Conservation (phyloP, 2,888 invertebrate species). For the Drosophila diplacantha region DNA sequence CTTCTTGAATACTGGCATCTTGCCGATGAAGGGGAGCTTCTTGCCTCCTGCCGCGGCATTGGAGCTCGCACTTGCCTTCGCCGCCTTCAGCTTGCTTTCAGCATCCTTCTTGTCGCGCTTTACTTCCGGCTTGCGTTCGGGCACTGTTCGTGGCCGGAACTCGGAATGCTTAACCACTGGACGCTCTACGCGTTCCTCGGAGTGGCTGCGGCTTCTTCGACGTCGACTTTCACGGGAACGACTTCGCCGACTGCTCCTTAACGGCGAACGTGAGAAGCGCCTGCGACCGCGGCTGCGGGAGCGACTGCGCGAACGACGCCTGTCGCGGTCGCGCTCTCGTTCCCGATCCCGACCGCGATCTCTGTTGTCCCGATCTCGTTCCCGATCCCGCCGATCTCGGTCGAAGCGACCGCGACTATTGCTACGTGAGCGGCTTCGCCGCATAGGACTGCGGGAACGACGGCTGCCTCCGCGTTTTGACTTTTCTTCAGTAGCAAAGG, state of each 20-base stretch:
- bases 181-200: constrained; percentile 72
- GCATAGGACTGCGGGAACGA: constrained; percentile 35
- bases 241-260: constrained; percentile 53
- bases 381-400: constrained; percentile 47
- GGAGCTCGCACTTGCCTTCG: constrained; percentile 37
- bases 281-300: constrained; percentile 64
- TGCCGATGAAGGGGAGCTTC: constrained; percentile 90
- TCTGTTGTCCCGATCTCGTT: constrained; percentile 40
- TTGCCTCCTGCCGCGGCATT: constrained; percentile 78
- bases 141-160: constrained; percentile 74
- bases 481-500: constrained; percentile 51
- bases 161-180: constrained; percentile 76
- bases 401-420: constrained; percentile 49
- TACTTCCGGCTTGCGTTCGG: constrained; percentile 62
- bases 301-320: constrained; percentile 55
- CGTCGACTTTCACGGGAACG: constrained; percentile 51
- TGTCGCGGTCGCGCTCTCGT: constrained; percentile 47
- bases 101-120: constrained; percentile 62
- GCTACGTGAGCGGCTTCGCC: constrained; percentile 55
- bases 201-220: constrained; percentile 55
- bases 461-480: constrained; percentile 25
- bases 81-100: constrained; percentile 53
- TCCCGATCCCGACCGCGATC: constrained; percentile 47
- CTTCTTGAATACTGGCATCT: constrained; percentile 87
- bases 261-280: constrained; percentile 63